phyloP scores from a whole-genome alignment of 2,888 invertebrate genomes.

The Lasioglossum malachurum region DNA sequence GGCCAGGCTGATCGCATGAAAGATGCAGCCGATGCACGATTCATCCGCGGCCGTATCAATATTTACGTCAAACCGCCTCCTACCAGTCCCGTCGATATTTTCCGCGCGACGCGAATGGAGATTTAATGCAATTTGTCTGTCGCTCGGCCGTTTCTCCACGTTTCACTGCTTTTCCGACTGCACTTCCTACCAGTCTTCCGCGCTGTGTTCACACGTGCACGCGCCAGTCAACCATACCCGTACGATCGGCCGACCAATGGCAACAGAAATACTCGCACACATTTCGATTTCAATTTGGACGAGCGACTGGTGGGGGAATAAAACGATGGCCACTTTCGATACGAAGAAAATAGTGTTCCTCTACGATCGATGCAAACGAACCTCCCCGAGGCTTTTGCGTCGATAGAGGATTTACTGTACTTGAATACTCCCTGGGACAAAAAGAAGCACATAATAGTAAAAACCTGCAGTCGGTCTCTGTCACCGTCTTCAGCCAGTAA shows the following conservation, averaged over 20 bases:
- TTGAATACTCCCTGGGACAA: too few relatives aligned
- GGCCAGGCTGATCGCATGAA: slow-evolving; percentile 26
- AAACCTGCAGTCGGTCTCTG: too few relatives aligned
- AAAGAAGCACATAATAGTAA: too few relatives aligned
- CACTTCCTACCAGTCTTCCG: background rate
- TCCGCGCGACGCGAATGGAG: slow-evolving; percentile 39
- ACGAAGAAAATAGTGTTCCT: background rate
- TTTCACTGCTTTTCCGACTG: background rate
- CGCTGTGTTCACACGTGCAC: slow-evolving; percentile 7
- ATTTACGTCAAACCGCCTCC: slow-evolving; percentile 40
- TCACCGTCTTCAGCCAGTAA: too few relatives aligned
- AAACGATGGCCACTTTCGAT: background rate
- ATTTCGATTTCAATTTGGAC: slow-evolving; percentile 43
- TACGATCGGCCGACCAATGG: background rate
- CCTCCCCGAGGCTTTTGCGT: too few relatives aligned
- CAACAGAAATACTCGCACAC: slow-evolving; percentile 9
- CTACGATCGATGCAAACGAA: too few relatives aligned
- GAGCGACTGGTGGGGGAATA: slow-evolving; percentile 18
- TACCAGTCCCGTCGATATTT: slow-evolving; percentile 47
- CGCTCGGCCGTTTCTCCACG: slow-evolving; percentile 4
- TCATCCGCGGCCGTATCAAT: slow-evolving; percentile 50
- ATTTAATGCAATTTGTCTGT: slow-evolving; percentile 63
- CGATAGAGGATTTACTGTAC: too few relatives aligned
- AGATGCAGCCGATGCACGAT: slow-evolving; percentile 51
- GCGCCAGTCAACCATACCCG: background rate